Evolutionary conservation across 2,113 vertebrate genomes (phyloP).

Genomic region (Boulengeromyrus knoepffleri): DNA sequence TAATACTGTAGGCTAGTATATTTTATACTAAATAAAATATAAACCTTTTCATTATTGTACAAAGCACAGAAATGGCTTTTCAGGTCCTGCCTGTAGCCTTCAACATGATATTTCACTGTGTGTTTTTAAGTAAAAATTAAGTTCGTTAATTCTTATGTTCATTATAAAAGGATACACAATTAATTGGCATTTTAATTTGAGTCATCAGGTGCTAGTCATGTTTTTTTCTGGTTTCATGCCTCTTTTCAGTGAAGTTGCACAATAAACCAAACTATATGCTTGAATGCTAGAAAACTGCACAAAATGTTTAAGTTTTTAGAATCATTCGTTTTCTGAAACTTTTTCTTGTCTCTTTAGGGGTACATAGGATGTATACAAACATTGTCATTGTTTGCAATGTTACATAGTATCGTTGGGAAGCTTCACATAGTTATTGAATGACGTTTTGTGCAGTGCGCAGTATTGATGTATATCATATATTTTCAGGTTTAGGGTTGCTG

Average conservation of each 20-base stretch:
- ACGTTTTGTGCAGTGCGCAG: neutral
- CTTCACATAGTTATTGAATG: neutral
- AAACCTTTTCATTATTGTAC: neutral
- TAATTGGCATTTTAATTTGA: neutral
- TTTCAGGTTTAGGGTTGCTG: neutral
- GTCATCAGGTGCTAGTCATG: neutral
- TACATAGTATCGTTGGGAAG: neutral
- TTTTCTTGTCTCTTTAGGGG: neutral
- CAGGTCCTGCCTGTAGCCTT: neutral
- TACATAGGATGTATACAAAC: neutral
- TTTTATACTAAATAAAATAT: neutral
- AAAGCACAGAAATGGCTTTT: neutral
- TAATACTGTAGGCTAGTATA: too few species aligned
- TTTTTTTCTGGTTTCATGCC: neutral
- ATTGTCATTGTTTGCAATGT: neutral
- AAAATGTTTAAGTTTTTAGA: neutral
- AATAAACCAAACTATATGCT: neutral
- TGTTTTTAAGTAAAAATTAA: neutral
- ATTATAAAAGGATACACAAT: neutral
- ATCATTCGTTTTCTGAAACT: neutral
- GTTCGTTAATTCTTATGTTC: neutral
- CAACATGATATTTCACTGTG: neutral
- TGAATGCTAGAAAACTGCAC: neutral
- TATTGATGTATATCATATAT: neutral
- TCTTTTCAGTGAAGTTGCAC: neutral